These are phyloP conservation scores for Brachypalpus laphriformis DNA, from an alignment of 2,888 invertebrate species.

Conservation along the genomic window DNA sequence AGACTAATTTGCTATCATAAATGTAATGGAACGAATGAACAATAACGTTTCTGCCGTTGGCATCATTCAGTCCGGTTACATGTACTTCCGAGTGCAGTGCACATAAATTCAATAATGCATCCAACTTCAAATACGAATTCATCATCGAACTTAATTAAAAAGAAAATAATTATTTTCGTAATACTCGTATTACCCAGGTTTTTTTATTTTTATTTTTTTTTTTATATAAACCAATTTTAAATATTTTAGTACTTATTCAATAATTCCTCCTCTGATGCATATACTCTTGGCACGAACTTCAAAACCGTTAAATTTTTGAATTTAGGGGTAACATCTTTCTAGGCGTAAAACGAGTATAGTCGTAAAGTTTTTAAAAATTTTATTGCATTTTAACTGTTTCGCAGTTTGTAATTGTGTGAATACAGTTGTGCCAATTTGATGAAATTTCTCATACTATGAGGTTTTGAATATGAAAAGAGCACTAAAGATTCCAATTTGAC, in stretches of 20 bases:
- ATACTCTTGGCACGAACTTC: neutral
- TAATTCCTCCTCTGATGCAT: neutral
- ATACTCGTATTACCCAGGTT: neutral
- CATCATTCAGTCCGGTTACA: constrained; percentile 23
- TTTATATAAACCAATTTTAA: neutral
- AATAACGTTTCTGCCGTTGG: neutral
- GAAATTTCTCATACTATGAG: neutral
- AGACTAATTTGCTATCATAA: constrained; percentile 53
- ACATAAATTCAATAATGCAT: neutral
- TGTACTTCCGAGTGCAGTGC: neutral
- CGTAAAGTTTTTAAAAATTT: neutral
- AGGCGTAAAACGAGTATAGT: neutral
- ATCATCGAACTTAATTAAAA: neutral
- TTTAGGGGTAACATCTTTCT: neutral
- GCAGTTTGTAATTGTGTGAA: neutral
- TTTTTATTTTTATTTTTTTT: neutral
- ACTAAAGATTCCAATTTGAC: neutral
- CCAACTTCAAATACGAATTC: neutral
- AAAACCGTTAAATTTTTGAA: neutral
- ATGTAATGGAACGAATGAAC: constrained; percentile 28
- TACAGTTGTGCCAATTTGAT: neutral
- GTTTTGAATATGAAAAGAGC: neutral
- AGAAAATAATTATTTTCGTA: too few species aligned
- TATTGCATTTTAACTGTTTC: neutral
- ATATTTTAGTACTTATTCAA: neutral